phyloP scores from a whole-genome alignment of 2,888 invertebrate species.

The Diachrysia chrysitis region DNA sequence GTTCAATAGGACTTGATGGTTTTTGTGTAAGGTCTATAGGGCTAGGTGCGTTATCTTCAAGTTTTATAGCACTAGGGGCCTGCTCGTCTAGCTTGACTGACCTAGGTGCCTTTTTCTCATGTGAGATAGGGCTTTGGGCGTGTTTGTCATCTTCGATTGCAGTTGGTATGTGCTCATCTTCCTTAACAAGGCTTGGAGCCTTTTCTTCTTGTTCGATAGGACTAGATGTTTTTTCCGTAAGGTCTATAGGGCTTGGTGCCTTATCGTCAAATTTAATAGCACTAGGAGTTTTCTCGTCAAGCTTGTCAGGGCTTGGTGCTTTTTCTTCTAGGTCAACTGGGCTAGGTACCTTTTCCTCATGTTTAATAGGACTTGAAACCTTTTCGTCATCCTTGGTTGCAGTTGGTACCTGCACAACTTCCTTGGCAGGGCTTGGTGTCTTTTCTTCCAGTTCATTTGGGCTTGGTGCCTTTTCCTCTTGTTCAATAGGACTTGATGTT shows the following conservation, averaged over 20 bases:
- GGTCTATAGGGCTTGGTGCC: conserved; percentile 18
- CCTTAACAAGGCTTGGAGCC: neutral
- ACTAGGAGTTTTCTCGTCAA: conserved; percentile 22
- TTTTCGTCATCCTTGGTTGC: conserved; percentile 2
- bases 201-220: conserved; percentile 13
- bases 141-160: neutral
- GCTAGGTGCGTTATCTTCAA: conserved; percentile 29
- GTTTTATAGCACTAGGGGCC: conserved; percentile 28
- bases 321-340: neutral
- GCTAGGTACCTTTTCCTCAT: neutral
- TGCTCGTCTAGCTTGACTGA: conserved; percentile 13
- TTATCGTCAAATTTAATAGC: conserved; percentile 16
- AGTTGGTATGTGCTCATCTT: neutral
- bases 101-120: conserved; percentile 7
- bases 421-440: conserved; percentile 12
- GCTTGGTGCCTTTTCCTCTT: conserved; percentile 22
- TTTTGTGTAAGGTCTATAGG: conserved; percentile 62
- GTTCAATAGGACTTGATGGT: neutral
- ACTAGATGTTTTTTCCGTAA: neutral
- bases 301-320: neutral
- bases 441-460: conserved; percentile 3
- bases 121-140: neutral
- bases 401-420: conserved; percentile 20
- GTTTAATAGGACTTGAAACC: neutral
- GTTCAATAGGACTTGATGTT: conserved; percentile 25